Percentiles rank a stretch among this genome's conserved stretches.
Evolutionary conservation across 2,113 vertebrate species (phyloP).

Genomic region (Halcyon malimbica): DNA sequence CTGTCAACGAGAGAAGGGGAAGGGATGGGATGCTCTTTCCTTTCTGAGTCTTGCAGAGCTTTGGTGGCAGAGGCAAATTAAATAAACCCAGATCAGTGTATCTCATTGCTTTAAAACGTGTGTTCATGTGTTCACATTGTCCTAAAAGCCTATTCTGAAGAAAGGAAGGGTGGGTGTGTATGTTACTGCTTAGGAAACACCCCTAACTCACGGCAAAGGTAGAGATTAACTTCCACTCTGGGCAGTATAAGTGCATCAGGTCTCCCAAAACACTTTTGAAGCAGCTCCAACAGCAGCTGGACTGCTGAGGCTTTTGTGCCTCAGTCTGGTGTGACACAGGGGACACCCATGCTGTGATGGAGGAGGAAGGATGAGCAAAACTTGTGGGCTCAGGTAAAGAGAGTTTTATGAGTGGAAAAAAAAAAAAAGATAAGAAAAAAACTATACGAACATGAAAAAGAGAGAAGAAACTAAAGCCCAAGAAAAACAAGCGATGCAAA

Average conservation of each 20-base stretch:
- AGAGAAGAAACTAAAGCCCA: not conserved
- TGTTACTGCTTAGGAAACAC: not conserved
- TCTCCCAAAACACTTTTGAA: not conserved
- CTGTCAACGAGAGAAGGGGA: not conserved
- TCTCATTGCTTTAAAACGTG: not conserved
- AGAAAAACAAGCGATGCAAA: not conserved
- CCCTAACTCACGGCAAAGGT: not conserved
- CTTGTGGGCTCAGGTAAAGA: not conserved
- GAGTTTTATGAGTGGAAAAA: not conserved
- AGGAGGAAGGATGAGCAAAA: not conserved
- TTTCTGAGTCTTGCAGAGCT: not conserved
- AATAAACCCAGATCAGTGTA: not conserved
- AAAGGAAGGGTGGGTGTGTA: not conserved
- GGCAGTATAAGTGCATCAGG: not conserved
- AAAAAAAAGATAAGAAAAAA: not conserved
- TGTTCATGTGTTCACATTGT: not conserved
- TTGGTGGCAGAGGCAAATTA: not conserved
- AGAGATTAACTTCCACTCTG: not conserved
- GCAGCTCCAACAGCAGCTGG: not conserved
- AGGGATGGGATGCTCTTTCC: not conserved
- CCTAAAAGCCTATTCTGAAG: not conserved
- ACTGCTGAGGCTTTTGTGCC: not conserved
- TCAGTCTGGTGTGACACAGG: not conserved
- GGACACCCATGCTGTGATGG: accelerated
- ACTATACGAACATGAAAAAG: not conserved